phyloP scores from a whole-genome alignment of 2,113 vertebrate species.

The Apodemus sylvaticus region DNA sequence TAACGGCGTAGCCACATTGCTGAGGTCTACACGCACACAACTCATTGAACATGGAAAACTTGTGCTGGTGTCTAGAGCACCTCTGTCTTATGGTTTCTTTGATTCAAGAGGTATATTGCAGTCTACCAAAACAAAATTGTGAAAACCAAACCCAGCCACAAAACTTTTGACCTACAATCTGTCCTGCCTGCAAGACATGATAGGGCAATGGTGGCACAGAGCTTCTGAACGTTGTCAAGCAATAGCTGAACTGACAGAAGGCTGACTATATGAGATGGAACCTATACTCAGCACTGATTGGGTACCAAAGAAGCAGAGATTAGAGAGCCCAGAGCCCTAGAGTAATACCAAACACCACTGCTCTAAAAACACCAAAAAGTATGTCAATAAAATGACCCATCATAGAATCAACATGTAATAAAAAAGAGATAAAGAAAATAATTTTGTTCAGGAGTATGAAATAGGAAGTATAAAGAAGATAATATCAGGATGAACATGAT shows the following conservation, averaged over 20 bases:
- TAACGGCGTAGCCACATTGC: too few relatives aligned
- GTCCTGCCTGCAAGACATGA: not conserved
- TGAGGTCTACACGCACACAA: too few relatives aligned
- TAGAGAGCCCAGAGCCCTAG: not conserved
- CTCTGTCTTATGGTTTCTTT: not conserved
- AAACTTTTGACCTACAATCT: not conserved
- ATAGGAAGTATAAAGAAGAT: not conserved
- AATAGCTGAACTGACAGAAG: not conserved
- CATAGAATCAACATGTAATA: not conserved
- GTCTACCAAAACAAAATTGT: not conserved
- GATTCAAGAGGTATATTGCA: not conserved
- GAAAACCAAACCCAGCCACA: not conserved
- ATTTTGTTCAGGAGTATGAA: not conserved
- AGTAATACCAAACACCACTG: not conserved
- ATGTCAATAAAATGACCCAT: not conserved
- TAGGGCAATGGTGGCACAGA: not conserved
- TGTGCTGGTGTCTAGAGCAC: too few relatives aligned
- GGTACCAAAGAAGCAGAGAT: not conserved
- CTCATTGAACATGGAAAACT: too few relatives aligned
- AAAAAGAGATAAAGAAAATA: not conserved
- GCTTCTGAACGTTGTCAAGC: not conserved
- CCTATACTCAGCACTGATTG: not conserved
- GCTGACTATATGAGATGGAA: not conserved
- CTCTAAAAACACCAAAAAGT: not conserved
- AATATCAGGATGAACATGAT: not conserved